Evolutionary conservation across 1,140 invertebrate species (phyloP), one percentile per base, ranked within the genome.

Genomic region (Nautilus pompilius): DNA sequence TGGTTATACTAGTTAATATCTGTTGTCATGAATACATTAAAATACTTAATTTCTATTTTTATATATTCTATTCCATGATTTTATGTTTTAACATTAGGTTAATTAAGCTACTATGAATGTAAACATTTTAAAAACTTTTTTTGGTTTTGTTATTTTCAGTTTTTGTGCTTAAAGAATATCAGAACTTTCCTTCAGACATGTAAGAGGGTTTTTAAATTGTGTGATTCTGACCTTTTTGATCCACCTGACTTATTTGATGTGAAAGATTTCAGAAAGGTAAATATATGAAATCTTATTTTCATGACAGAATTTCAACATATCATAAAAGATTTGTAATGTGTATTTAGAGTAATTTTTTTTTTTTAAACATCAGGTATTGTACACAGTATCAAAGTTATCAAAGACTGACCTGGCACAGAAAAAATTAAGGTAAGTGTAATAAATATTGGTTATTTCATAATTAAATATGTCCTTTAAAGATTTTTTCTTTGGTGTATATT

Each of bases 161-260:
- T 98, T 82, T 84, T 98, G 57, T 97, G 95, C 79, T 85, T 95
- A 80, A 89, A 95, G 70, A 98, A 98, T 81, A 98, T 98, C 62
- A 89, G 93, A 76, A 87, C 90, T 60, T 99, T 99, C 83, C 83
- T 98, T 17, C 88, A 91, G 56, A 89, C 90, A 5, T 96, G 94
- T 78, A 88, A 89, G 68, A 89, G 87, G 60, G 84, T 87, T 55
- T 97, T 96, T 84, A 89, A 90, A 28, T 81, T 98, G 26, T 87
- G 89, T 10, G 90, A 93, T 63, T 86, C 85, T n/a, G 94, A 98
- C 79, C 84, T 98, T 2, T 98, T 98, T 82, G 93, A 96, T 71
- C 89, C 93, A 0, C 87, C 88, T 5, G 93, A 96, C 89, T 84
- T 98, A 3, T 98, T 96, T 82, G 93, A 98, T 81, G 85, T 96